Base-by-base conservation (phyloP, 2,113 vertebrate species). In the Brachirus orientalis region DNA sequence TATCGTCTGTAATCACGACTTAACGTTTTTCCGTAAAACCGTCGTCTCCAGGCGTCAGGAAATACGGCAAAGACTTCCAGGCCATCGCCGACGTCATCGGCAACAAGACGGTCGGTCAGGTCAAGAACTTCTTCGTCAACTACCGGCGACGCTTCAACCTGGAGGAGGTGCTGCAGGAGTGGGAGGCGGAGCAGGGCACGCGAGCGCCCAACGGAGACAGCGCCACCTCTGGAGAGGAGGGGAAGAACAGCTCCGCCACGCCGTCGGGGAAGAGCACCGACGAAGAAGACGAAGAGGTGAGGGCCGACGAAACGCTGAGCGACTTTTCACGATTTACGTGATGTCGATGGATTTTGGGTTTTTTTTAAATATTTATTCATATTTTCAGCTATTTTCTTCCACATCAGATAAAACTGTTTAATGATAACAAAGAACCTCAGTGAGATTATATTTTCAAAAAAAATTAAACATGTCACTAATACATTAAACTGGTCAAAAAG, bases 71-170 rank as follows among this genome's bases (percentile, higher is more conserved):
- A 93, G 97, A 99, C 94, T 99, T 99, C 92, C 97, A 98, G 95
- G 98, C 98, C 93, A 99, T 99, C 89, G 97, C 98, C 72, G 98
- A 99, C 86, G 97, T 99, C 91, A 98, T 99, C 84, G 97, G 98
- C 62, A 99, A 98, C 94, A 99, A 99, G 94, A 98, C 97, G 80
- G 94, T 99, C 90, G 97, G 97, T 63, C 98, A 99, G 94, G 97
- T 99, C 88, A 99, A 98, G 94, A 99, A 99, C 93, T 99, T 99
- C 94, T 99, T 99, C 83, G 96, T 99, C 89, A 99, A 99, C 94
- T 99, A 99, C 94, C 96, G 98, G 80, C 96, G 98, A 74, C 95
- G 98, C 52, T 99, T 99, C 94, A 99, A 99, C 94, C 94, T 99
- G 94, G 98, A 99, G 92, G 98, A 99, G 93, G 98, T 99, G 90